These are phyloP conservation scores for Ischnura elegans DNA, from an alignment of 2,888 invertebrate species.

Conservation along the genomic window DNA sequence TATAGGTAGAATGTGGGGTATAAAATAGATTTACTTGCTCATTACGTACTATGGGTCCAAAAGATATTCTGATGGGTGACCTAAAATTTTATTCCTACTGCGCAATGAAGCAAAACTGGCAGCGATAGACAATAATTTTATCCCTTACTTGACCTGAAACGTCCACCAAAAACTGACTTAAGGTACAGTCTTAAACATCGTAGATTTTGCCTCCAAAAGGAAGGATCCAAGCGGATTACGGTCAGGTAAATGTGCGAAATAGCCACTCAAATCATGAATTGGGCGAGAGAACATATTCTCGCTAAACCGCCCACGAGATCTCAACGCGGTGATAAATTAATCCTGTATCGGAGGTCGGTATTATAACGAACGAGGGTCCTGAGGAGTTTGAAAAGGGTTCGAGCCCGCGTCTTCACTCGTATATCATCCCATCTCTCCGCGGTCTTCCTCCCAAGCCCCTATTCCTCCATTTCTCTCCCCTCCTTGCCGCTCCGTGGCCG, in stretches of 20 bases:
- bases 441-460: neutral
- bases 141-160: too few species aligned
- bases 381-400: neutral
- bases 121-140: too few species aligned
- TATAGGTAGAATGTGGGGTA: too few species aligned
- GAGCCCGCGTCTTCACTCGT: slow-evolving; percentile 5
- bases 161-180: too few species aligned
- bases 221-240: too few species aligned
- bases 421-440: slow-evolving; percentile 23
- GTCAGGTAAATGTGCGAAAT: neutral
- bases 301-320: neutral
- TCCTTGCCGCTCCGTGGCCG: neutral
- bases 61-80: too few species aligned
- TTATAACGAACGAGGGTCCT: neutral
- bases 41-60: too few species aligned
- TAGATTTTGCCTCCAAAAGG: too few species aligned
- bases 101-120: too few species aligned
- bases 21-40: too few species aligned
- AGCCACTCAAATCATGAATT: neutral
- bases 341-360: neutral
- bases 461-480: neutral
- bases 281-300: neutral
- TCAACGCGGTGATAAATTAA: neutral
- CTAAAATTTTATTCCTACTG: too few species aligned
- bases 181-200: too few species aligned